phyloP scores from a whole-genome alignment of 2,113 vertebrate genomes.

The Elanoides forficatus region DNA sequence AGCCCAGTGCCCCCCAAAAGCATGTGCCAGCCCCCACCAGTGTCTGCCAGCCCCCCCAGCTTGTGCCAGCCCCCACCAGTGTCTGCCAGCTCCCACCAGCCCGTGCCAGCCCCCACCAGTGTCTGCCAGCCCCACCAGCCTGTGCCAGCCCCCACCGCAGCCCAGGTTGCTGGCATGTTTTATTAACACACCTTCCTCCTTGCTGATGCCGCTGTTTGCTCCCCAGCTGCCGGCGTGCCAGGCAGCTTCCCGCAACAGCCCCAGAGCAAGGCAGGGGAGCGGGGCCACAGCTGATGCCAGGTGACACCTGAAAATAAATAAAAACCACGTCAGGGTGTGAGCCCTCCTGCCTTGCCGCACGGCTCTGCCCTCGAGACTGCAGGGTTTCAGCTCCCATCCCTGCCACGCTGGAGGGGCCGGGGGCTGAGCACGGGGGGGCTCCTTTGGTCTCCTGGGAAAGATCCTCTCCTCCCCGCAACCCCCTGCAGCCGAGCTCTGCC shows the following conservation, averaged over 20 bases:
- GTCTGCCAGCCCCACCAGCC: too few species aligned
- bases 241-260: not conserved
- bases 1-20: too few species aligned
- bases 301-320: not conserved
- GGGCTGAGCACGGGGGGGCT: too few species aligned
- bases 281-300: too few species aligned
- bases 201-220: not conserved
- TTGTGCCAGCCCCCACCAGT: not conserved
- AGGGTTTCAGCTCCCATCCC: not conserved
- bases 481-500: not conserved
- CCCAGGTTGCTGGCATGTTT: not conserved
- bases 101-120: too few species aligned
- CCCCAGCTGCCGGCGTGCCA: not conserved
- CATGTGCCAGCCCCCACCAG: too few species aligned
- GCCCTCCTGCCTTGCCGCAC: not conserved
- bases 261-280: not conserved
- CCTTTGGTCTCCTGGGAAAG: not conserved
- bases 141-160: not conserved
- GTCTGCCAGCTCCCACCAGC: too few species aligned
- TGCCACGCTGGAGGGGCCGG: not conserved
- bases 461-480: fast-evolving
- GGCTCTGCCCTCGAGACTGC: not conserved
- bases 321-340: fast-evolving
- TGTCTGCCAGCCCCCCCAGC: too few species aligned
- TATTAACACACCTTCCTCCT: not conserved